phyloP scores from a whole-genome alignment of 2,888 invertebrate genomes.

The Idaea straminata region DNA sequence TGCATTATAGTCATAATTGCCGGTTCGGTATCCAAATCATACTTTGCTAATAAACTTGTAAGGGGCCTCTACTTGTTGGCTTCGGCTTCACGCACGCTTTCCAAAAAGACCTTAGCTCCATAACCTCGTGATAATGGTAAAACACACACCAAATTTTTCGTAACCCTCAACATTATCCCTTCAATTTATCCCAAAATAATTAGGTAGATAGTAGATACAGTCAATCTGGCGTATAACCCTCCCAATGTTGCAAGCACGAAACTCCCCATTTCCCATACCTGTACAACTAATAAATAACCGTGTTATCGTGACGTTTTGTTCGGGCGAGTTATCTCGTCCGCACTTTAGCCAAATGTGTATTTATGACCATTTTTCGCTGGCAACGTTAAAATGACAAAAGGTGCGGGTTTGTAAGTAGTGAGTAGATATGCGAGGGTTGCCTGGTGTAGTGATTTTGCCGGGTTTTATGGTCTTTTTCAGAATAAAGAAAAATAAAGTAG shows the following conservation, averaged over 20 bases:
- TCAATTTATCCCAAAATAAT: neutral
- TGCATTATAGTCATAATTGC: no score
- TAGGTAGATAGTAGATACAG: neutral
- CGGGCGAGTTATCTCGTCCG: slow-evolving; percentile 49
- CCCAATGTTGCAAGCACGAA: neutral
- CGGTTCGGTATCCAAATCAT: no score
- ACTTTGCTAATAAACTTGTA: no score
- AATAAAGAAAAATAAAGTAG: slow-evolving; percentile 2
- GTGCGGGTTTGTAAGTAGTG: slow-evolving; percentile 10
- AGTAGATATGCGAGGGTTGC: slow-evolving; percentile 10
- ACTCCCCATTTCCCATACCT: slow-evolving; percentile 23
- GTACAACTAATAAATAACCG: slow-evolving; percentile 38
- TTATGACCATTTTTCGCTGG: slow-evolving; percentile 45
- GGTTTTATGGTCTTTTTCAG: neutral
- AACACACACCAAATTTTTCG: no score
- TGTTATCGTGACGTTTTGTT: slow-evolving; percentile 33
- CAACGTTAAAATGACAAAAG: slow-evolving; percentile 27
- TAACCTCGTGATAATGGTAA: no score
- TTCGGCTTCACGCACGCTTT: no score
- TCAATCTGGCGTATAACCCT: neutral
- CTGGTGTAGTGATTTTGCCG: slow-evolving; percentile 1
- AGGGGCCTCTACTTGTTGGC: no score
- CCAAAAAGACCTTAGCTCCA: neutral
- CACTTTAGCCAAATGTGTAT: slow-evolving; percentile 53
- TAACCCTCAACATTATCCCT: neutral